These are phyloP conservation scores for Rhagonycha fulva DNA, from an alignment of 2,888 invertebrate species.

Conservation along the genomic window DNA sequence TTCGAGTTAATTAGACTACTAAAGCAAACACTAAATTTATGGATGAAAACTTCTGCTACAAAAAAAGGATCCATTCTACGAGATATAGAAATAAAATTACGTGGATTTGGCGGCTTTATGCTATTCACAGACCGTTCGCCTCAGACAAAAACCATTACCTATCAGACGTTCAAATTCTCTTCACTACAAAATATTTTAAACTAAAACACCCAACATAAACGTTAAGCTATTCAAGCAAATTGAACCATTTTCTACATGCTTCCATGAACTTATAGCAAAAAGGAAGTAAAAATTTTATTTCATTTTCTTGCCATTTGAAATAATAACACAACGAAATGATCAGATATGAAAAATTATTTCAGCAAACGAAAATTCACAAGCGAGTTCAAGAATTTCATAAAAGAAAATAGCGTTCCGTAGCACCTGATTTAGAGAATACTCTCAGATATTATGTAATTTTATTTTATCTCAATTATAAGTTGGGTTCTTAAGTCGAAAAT, in stretches of 20 bases:
- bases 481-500: too few relatives aligned
- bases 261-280: background rate
- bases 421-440: background rate
- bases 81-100: background rate
- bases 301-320: background rate
- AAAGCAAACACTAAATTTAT: background rate
- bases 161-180: slow-evolving; percentile 37
- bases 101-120: slow-evolving; percentile 5
- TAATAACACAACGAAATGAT: background rate
- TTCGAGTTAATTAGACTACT: slow-evolving; percentile 5
- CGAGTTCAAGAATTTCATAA: background rate
- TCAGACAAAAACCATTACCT: slow-evolving; percentile 40
- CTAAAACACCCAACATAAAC: slow-evolving; percentile 39
- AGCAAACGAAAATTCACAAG: background rate
- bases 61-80: background rate
- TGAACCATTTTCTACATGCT: slow-evolving; percentile 7
- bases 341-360: background rate
- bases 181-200: slow-evolving; percentile 32
- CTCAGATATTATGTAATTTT: background rate
- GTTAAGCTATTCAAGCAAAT: slow-evolving; percentile 23
- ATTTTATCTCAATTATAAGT: too few relatives aligned
- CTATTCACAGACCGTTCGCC: slow-evolving; percentile 17
- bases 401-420: background rate
- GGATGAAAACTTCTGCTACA: background rate
- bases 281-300: background rate